Base-by-base conservation (phyloP, 1,140 invertebrate species). In the Drosophila setifemur region DNA sequence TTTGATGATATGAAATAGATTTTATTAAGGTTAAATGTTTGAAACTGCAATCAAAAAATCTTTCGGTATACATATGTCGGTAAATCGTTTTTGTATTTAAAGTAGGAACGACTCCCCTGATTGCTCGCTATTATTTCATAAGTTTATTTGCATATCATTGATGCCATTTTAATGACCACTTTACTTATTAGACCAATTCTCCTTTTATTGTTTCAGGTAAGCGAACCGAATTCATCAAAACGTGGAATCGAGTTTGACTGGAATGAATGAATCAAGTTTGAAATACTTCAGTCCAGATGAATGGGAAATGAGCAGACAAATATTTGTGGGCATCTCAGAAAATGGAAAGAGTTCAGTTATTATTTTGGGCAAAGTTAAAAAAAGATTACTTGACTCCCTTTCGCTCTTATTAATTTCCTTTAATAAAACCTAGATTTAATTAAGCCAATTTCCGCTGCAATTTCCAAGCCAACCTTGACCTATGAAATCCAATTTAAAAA, bases 221-320 rank as follows among this genome's bases (percentile, higher is more conserved):
- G 57, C 43, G 57, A 49, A 64, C 42, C 63, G 29, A 16, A 64
- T 64, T 64, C 57, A 39, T 64, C 60, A 49, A 64, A 64, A 48
- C 58, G n/a, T 37, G n/a, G n/a, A 49, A 39, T 61, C 57, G 16
- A 49, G 58, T 52, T 33, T 18, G 14, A 55, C 52, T 33, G 52
- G 52, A 35, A 44, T 14, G 11, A 12, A 21, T 16, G 4, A 11
- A 21, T 37, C 2, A 23, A 23, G 21, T 23, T 37, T 21, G 9
- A 16, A 23, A 42, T 12, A 31, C 33, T 23, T 18, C 1, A 25
- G 4, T 43, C 11, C 28, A 18, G 29, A 37, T 45, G 57, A 48
- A 39, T 63, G 23, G 23, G 8, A 61, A 35, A 14, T 40, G n/a
- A 26, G 11, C 29, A 16, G 31, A 7, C n/a, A 7, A 29, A 31